Base-by-base conservation (phyloP, 2,888 invertebrate species). In the Cephonodes hylas region DNA sequence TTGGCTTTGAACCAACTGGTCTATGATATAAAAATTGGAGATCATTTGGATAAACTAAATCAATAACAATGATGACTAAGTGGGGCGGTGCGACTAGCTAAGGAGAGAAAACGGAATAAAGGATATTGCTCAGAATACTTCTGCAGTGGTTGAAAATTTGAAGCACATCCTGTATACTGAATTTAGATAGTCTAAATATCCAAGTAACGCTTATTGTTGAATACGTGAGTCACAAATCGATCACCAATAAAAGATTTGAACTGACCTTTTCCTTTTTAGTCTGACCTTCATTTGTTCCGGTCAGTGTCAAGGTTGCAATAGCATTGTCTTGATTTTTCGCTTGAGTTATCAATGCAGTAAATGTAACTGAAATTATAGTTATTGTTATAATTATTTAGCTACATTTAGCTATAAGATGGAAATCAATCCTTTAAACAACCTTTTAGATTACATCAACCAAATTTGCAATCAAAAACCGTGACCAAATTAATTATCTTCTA, bases 261-360 rank as follows among this genome's bases (percentile, higher is more conserved):
- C 15, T 27, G 53, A 18, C 53, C 18, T 53, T 53, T 31, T 18
- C 53, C 18, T 53, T 38, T 53, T 53, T 27, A 27, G 48, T 18
- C 27, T 20, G 53, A 53, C 53, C 53, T 53, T 53, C 48, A 8
- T 13, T 53, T 18, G 31, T 53, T 27, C 48, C 48, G 48, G 53
- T 53, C 53, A 53, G 10, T 53, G 53, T 53, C 53, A 53, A 53
- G 53, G 53, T 31, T 18, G 31, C 10, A 27, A 18, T 27, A 27
- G 18, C 3, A 53, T 72, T 66, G 67, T 60, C 23, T 57, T 53
- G 53, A 66, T 62, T 71, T 72, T 66, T 62, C 4, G 48, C 18
- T 53, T 27, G 18, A 45, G 22, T n/a, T 22, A 38, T n/a, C 3
- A 38, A 38, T 38, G 38, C 38, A 57, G 42, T 18, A 31, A 31